Conservation (phyloP, 2,888 invertebrate species). For the Rhamphomyia laevipes region DNA sequence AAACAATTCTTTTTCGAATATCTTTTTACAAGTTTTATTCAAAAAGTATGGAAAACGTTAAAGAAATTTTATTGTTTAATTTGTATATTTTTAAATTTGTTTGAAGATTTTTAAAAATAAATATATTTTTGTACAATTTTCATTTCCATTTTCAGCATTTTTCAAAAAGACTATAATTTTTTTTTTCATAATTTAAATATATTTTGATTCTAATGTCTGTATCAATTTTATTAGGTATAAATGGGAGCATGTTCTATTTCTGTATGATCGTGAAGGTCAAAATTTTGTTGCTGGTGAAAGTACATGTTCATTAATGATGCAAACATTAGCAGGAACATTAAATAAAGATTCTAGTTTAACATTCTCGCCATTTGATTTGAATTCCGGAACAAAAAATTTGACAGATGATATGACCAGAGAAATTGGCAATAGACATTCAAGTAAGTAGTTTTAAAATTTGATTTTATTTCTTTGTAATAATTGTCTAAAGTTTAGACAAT, state of each 20-base stretch:
- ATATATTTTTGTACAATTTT: too few species aligned
- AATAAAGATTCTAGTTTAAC: conserved; percentile 32
- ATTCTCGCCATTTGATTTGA: conserved; percentile 31
- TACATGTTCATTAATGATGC: conserved; percentile 67
- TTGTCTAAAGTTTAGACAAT: too few species aligned
- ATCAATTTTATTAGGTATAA: conserved; percentile 43
- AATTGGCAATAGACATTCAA: conserved; percentile 56
- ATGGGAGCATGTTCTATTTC: conserved; percentile 59
- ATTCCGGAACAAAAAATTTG: conserved; percentile 41
- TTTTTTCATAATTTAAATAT: too few species aligned
- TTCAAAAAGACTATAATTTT: too few species aligned
- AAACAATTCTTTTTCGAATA: too few species aligned
- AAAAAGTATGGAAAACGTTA: too few species aligned
- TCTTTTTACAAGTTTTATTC: too few species aligned
- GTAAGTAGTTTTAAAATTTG: conserved; percentile 43
- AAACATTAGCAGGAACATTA: conserved; percentile 53
- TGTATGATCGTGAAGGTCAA: conserved; percentile 66
- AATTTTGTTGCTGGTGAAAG: conserved; percentile 51
- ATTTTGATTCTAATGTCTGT: too few species aligned
- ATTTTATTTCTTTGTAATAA: background rate
- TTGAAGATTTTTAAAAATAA: too few species aligned
- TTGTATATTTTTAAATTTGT: too few species aligned
- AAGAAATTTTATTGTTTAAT: too few species aligned
- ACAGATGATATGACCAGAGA: conserved; percentile 51
- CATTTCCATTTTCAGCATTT: too few species aligned